phyloP scores from a whole-genome alignment of 2,797 vertebrate species.

The Australoheros facetus region DNA sequence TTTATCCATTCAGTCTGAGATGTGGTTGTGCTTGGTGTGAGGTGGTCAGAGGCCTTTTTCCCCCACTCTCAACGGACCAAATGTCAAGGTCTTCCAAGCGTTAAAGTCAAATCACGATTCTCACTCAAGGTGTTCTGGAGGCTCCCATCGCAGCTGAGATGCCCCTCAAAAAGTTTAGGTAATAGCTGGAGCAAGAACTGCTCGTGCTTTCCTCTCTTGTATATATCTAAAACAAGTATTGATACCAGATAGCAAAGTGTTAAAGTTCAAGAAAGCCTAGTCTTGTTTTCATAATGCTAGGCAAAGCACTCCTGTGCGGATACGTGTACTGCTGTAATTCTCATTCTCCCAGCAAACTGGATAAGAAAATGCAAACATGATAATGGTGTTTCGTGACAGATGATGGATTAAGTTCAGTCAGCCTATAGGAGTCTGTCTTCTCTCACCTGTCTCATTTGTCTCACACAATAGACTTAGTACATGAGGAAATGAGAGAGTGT shows the following conservation, averaged over 20 bases:
- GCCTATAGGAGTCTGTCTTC: constrained; percentile 19
- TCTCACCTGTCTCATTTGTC: constrained; percentile 25
- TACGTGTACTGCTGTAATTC: background rate
- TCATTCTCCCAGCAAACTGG: background rate
- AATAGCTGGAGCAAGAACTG: background rate
- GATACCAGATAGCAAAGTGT: background rate
- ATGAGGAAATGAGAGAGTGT: constrained; percentile 21
- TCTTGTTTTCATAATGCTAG: background rate
- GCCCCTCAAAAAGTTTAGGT: background rate
- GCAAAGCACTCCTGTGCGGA: background rate
- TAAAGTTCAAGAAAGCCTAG: background rate
- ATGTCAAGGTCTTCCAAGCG: constrained; percentile 48
- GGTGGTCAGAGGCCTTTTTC: constrained; percentile 10
- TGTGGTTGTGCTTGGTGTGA: constrained; percentile 28
- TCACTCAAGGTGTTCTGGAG: constrained; percentile 29
- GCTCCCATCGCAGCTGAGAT: background rate
- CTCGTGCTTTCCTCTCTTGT: background rate
- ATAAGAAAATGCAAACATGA: background rate
- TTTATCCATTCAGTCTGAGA: constrained; percentile 56
- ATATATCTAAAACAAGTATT: background rate
- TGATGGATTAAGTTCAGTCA: constrained; percentile 35
- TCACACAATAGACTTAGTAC: constrained; percentile 31
- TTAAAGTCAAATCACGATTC: constrained; percentile 42
- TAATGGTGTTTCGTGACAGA: background rate
- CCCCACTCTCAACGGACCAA: constrained; percentile 25